Percentiles rank a stretch among this genome's conserved stretches.
Conservation (phyloP, 2,797 vertebrate genomes). For the Phoeniculus purpureus region DNA sequence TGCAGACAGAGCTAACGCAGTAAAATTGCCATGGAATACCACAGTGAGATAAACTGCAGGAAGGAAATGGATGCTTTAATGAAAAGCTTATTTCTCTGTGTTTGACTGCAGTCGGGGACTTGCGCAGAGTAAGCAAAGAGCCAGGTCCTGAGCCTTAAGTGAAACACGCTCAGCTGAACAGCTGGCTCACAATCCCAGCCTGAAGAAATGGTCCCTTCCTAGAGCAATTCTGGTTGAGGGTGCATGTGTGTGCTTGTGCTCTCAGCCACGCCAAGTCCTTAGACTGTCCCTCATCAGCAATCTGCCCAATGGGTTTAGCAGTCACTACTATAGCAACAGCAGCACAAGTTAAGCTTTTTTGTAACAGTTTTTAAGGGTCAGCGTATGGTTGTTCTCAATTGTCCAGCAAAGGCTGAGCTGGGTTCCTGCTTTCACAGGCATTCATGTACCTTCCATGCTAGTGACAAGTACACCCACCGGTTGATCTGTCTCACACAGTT, state of each 20-base stretch:
- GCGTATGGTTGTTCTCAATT: neutral
- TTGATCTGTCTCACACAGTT: slow-evolving; percentile 41
- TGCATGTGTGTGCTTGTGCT: fast-evolving
- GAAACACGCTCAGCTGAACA: neutral
- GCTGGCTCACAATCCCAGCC: neutral
- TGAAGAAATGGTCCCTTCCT: neutral
- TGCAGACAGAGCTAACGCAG: neutral
- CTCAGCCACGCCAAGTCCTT: neutral
- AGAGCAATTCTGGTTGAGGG: neutral
- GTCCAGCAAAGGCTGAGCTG: neutral
- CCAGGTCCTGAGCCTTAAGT: neutral
- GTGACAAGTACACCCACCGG: neutral
- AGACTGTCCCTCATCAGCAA: neutral
- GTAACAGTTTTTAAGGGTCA: neutral
- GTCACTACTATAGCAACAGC: neutral
- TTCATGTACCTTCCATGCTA: neutral
- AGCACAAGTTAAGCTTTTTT: neutral
- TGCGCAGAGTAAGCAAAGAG: neutral
- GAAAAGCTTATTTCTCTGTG: neutral
- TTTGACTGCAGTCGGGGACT: neutral
- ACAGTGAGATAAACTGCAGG: neutral
- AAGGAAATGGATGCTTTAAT: neutral
- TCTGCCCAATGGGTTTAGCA: neutral
- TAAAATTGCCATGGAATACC: neutral
- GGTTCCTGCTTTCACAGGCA: neutral